Evolutionary conservation across 2,797 vertebrate species (phyloP).

Genomic region (Cryptoblepharus egeriae): DNA sequence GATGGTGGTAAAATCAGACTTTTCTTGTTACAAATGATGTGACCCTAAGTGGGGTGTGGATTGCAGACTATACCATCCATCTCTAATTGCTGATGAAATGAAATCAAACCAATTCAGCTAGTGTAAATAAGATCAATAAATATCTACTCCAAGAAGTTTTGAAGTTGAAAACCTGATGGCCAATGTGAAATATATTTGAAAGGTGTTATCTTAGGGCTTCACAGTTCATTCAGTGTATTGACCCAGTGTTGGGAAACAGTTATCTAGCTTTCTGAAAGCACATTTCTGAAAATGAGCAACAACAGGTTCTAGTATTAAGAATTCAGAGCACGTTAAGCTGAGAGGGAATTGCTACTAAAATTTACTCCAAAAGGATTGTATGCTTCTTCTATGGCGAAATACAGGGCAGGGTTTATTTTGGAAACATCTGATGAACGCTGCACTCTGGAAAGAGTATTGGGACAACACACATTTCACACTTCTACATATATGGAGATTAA

Average conservation of each 20-base stretch:
- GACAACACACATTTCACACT: conserved; percentile 51
- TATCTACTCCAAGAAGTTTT: background rate
- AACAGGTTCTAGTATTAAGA: background rate
- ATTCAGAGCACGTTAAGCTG: fast-evolving
- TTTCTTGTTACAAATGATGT: background rate
- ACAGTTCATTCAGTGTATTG: conserved; percentile 8
- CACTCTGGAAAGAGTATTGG: conserved; percentile 6
- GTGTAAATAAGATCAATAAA: background rate
- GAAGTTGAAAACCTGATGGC: background rate
- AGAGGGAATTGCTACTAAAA: background rate
- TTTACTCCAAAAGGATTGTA: conserved; percentile 10
- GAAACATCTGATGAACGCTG: conserved; percentile 10
- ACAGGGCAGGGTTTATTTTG: conserved; percentile 39
- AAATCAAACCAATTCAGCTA: background rate
- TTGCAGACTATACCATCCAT: background rate
- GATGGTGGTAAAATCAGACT: background rate
- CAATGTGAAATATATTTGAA: background rate
- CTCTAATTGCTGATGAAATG: conserved; percentile 7
- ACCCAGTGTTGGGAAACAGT: background rate
- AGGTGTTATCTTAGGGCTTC: conserved; percentile 3
- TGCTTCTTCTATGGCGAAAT: background rate
- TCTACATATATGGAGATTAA: conserved; percentile 67
- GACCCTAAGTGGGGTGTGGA: background rate
- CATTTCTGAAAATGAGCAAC: conserved; percentile 37
- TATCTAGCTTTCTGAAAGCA: background rate